Base-by-base conservation (phyloP, 2,888 invertebrate genomes). In the Diadegma fenestrale region DNA sequence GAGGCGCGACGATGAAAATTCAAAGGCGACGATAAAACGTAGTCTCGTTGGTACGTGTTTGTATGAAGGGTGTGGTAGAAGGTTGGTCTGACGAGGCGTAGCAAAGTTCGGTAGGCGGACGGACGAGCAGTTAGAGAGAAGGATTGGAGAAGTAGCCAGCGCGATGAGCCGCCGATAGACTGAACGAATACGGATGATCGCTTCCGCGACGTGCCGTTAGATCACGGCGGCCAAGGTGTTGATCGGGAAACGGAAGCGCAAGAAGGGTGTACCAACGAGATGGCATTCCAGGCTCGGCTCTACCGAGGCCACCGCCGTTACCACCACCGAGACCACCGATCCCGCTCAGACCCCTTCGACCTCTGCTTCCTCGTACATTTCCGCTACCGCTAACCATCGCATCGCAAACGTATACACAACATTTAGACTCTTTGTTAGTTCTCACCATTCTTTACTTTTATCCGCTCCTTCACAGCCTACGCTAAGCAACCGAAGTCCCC, bases 131-230 rank as follows among this genome's bases (percentile, higher is more conserved):
- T 41, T 89, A 93, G 58, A 93, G 89, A 87, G 93, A 93, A 83
- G 97, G 97, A 94, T 97, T 97, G 95, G 98, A 98, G 96, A 98
- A 98, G 95, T 97, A 97, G 93, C 98, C 98, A 91, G 98, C 98
- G 90, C 96, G 95, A 92, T 96, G 96, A 88, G 95, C 95, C 87
- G 95, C 94, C 92, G 95, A 95, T 86, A 96, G 96, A 94, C 96
- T 96, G 92, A 96, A 96, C 91, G 97, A 96, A 89, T 96, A 96
- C 92, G 97, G 96, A 92, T 95, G 95, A 88, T 94, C 94, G 89
- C 94, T 94, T 83, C 94, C 94, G 89, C 95, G 95, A 89, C 94
- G 95, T 84, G 94, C 95, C 91, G 94, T 95, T 90, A 96, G 95
- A 95, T 98, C 98, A 88, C 98, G 96, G 92, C 98, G 95, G 90